Evolutionary conservation across 2,888 invertebrate species (phyloP).

Genomic region (Drosophila pseudotakahashii): DNA sequence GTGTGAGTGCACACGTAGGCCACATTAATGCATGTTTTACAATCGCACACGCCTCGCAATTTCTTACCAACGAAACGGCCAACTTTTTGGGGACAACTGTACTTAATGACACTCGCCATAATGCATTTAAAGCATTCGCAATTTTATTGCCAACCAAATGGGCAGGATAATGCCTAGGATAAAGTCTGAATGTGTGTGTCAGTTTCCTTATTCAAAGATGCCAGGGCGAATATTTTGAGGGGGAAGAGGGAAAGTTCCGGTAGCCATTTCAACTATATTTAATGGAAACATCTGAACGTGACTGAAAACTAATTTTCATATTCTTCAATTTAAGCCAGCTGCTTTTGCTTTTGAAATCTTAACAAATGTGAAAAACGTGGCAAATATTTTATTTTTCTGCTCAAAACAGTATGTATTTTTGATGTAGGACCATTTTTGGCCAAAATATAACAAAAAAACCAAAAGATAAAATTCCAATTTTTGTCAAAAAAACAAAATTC

Average conservation of each 20-base stretch:
- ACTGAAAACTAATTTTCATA: neutral
- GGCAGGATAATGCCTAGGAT: slow-evolving; percentile 21
- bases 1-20: slow-evolving; percentile 50
- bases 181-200: neutral
- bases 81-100: slow-evolving; percentile 46
- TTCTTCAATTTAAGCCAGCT: neutral
- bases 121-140: slow-evolving; percentile 59
- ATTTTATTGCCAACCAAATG: slow-evolving; percentile 47
- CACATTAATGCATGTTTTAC: slow-evolving; percentile 69
- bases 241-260: neutral
- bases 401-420: too few species aligned
- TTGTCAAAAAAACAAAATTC: too few species aligned
- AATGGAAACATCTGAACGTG: slow-evolving; percentile 14
- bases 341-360: neutral
- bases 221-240: neutral
- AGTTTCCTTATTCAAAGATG: slow-evolving; percentile 4
- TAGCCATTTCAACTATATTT: slow-evolving; percentile 11
- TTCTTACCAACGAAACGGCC: slow-evolving; percentile 20
- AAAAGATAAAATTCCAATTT: too few species aligned
- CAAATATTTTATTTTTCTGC: too few species aligned
- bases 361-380: too few species aligned
- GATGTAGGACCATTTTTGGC: too few species aligned
- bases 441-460: too few species aligned
- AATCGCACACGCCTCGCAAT: slow-evolving; percentile 52
- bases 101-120: slow-evolving; percentile 47